Evolutionary conservation across 2,888 invertebrate genomes (phyloP).

Genomic region (Coelopa pilipes): DNA sequence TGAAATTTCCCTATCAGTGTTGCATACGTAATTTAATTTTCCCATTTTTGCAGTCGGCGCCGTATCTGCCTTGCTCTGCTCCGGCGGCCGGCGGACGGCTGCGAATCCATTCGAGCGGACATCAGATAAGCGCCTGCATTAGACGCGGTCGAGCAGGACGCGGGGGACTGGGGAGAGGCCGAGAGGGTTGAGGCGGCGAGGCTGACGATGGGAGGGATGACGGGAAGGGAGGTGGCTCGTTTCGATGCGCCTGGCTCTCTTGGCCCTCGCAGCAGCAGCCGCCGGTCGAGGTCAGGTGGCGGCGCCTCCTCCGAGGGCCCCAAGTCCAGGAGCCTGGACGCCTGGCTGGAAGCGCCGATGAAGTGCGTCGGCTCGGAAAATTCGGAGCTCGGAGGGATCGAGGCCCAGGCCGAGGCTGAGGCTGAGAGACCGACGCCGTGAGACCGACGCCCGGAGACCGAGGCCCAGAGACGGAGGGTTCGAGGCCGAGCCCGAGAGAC

Average conservation of each 20-base stretch:
- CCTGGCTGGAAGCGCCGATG: not conserved
- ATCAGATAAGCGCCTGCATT: slow-evolving; percentile 10
- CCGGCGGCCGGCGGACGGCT: not conserved
- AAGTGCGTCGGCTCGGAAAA: not conserved
- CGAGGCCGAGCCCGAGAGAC: no score
- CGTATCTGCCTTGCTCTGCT: slow-evolving; percentile 10
- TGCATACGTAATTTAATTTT: slow-evolving; percentile 30
- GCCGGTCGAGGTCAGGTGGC: no score
- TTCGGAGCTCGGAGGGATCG: not conserved
- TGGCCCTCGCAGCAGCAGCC: no score
- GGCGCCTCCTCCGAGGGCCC: no score
- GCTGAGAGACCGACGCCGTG: no score
- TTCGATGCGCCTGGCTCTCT: no score
- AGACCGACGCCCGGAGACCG: no score
- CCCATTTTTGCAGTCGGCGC: slow-evolving; percentile 14
- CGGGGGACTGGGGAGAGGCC: not conserved
- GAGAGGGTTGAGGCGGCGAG: not conserved
- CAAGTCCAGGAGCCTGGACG: not conserved
- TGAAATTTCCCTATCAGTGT: slow-evolving; percentile 31
- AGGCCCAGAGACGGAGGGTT: no score
- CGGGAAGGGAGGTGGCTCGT: no score
- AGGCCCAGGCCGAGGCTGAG: no score
- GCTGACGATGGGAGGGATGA: no score
- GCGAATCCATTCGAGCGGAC: slow-evolving; percentile 14
- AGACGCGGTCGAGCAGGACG: not conserved